Evolutionary conservation across 2,888 invertebrate species (phyloP), one percentile per base, ranked within the genome.

Genomic region (Omphaloscelis lunosa): DNA sequence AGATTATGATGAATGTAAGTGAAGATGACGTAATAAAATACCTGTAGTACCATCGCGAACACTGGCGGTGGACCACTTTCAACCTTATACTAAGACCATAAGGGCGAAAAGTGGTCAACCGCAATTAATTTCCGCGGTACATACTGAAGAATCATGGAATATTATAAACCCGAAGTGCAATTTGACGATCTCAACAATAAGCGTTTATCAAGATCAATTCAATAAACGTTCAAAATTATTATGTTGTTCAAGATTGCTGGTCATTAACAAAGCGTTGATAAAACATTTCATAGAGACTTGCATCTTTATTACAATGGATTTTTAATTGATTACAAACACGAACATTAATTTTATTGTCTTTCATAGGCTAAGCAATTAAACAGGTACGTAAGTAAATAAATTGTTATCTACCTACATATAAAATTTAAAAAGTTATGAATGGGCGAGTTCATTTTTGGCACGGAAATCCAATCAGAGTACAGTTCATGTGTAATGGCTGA

Each of bases 401-500:
- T 73, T 56, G 29, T 41, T 20, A 41, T 61, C 34, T 7, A 61
- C 20, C 34, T 34, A 34, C 34, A 45, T 56, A 56, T 9, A 75
- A 66, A n/a, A 81, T 62, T 79, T 29, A 48, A 75, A 80, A 79
- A 48, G 58, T 79, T 79, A 76, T 79, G n/a, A 74, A 79, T 59
- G 75, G 59, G 3, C 51, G 29, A 67, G 67, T 68, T 61, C 67
- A 77, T 74, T 84, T 84, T 79, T 70, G 56, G 53, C 70, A 77
- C 68, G 69, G 59, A 78, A 77, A 79, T 76, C 63, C 72, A 83
- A 89, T 86, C 77, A 82, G 74, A 80, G 83, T 79, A 83, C 80
- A 84, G 83, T 87, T 83, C 78, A 84, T 85, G 89, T 87, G 86
- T 89, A 89, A 89, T 88, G 88, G 82, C 71, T 86, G 89, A 84